Evolutionary conservation across 1,140 invertebrate species (phyloP).

Genomic region (Oryzaephilus surinamensis): DNA sequence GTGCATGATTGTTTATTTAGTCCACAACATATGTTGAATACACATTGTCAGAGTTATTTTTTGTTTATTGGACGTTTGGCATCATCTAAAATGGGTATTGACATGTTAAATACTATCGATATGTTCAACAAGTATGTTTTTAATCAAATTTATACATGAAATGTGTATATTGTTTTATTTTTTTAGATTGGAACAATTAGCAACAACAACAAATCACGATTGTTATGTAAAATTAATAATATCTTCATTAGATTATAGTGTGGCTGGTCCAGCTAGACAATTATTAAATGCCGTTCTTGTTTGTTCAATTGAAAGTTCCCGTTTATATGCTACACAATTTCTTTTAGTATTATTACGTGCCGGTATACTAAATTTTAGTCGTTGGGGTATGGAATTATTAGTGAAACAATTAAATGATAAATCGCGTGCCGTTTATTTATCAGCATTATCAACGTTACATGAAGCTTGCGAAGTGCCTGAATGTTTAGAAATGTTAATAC

Average conservation of each 20-base stretch:
- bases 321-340: slow-evolving; percentile 84
- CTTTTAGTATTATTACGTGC: slow-evolving; percentile 73
- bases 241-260: slow-evolving; percentile 77
- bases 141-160: slow-evolving; percentile 23
- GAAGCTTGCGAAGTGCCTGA: slow-evolving; percentile 84
- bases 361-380: slow-evolving; percentile 46
- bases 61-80: slow-evolving; percentile 82
- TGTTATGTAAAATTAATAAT: slow-evolving; percentile 88
- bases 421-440: slow-evolving; percentile 60
- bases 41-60: slow-evolving; percentile 89
- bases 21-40: slow-evolving; percentile 75
- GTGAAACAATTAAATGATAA: slow-evolving; percentile 72
- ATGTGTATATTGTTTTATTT: no score
- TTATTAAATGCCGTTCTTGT: slow-evolving; percentile 60
- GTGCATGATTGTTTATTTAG: slow-evolving; percentile 83
- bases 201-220: slow-evolving; percentile 74
- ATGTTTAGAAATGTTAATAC: slow-evolving; percentile 69
- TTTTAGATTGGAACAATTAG: slow-evolving; percentile 66
- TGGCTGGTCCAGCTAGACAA: slow-evolving; percentile 58
- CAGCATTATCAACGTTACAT: slow-evolving; percentile 74
- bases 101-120: slow-evolving; percentile 62
- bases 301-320: slow-evolving; percentile 57
- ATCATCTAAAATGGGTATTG: slow-evolving; percentile 58
- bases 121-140: slow-evolving; percentile 68
- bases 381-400: slow-evolving; percentile 76